phyloP scores from a whole-genome alignment of 2,888 invertebrate genomes.

The Drosophila helvetica region DNA sequence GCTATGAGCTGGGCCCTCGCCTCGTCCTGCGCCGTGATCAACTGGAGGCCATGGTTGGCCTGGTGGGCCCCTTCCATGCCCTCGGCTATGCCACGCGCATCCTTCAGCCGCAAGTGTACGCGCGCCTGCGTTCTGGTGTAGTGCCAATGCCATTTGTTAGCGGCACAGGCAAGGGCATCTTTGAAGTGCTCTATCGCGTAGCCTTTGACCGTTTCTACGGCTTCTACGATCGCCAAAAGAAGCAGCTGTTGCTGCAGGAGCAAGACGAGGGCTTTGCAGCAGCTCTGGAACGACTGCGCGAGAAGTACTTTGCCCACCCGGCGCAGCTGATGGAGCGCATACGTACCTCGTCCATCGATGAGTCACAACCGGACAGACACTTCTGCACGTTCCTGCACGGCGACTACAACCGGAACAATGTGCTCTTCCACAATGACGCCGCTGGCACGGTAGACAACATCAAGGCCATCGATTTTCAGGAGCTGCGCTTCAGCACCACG shows the following conservation, averaged over 20 bases:
- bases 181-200: conserved; percentile 70
- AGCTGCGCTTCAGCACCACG: conserved; percentile 80
- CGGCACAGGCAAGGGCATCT: conserved; percentile 66
- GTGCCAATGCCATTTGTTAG: conserved; percentile 72
- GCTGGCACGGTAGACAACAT: conserved; percentile 62
- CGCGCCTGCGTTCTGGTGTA: conserved; percentile 68
- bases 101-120: conserved; percentile 65
- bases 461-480: conserved; percentile 83
- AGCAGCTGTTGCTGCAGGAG: conserved; percentile 28
- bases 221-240: conserved; percentile 72
- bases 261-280: conserved; percentile 40
- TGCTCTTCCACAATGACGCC: conserved; percentile 78
- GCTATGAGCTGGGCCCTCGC: conserved; percentile 80
- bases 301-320: conserved; percentile 75
- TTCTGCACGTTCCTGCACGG: conserved; percentile 82
- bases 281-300: conserved; percentile 62
- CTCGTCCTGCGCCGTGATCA: conserved; percentile 76
- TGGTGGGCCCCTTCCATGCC: conserved; percentile 80
- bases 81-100: conserved; percentile 77
- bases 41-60: conserved; percentile 72
- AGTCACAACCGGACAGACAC: conserved; percentile 57
- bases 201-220: conserved; percentile 82
- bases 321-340: conserved; percentile 75
- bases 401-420: conserved; percentile 83
- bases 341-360: conserved; percentile 56